Conservation (phyloP, 2,888 invertebrate species). For the Andrena chrysosceles region DNA sequence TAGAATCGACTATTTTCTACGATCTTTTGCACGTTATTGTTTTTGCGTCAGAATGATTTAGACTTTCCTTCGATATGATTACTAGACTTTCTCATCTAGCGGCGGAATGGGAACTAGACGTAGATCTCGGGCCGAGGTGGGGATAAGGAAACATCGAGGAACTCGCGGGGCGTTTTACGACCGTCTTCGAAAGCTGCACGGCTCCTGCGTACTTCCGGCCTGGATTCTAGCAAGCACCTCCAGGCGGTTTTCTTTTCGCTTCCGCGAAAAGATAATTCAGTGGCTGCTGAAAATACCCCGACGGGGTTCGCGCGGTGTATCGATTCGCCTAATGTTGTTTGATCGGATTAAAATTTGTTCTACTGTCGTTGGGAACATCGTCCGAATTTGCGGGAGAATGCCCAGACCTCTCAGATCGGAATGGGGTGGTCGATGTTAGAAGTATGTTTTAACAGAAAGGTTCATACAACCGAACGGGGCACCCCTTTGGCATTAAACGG, state of each 20-base stretch:
- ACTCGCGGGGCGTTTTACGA: constrained; percentile 70
- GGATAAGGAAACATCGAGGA: constrained; percentile 66
- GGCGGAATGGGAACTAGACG: constrained; percentile 43
- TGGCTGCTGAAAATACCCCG: constrained; percentile 36
- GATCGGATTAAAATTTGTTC: not conserved
- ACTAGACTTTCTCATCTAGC: constrained; percentile 61
- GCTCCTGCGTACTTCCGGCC: constrained; percentile 68
- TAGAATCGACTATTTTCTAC: not conserved
- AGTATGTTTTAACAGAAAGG: not conserved
- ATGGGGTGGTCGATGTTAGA: not conserved
- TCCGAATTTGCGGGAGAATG: not conserved
- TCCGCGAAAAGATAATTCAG: constrained; percentile 48
- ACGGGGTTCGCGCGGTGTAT: not conserved
- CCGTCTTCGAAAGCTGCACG: constrained; percentile 71
- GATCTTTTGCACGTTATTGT: not conserved
- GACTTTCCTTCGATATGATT: constrained; percentile 53
- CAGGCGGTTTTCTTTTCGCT: constrained; percentile 56
- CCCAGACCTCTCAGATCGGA: not conserved
- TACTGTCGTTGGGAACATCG: not conserved
- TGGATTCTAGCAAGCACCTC: constrained; percentile 58
- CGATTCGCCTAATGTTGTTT: constrained; percentile 4
- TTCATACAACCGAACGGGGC: not conserved
- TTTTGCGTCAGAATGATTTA: constrained; percentile 4
- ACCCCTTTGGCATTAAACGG: not conserved
- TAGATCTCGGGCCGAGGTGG: constrained; percentile 46